Evolutionary conservation across 2,797 vertebrate species (phyloP), one percentile per base, ranked within the genome.

Genomic region (Alcedo quadribrachys): DNA sequence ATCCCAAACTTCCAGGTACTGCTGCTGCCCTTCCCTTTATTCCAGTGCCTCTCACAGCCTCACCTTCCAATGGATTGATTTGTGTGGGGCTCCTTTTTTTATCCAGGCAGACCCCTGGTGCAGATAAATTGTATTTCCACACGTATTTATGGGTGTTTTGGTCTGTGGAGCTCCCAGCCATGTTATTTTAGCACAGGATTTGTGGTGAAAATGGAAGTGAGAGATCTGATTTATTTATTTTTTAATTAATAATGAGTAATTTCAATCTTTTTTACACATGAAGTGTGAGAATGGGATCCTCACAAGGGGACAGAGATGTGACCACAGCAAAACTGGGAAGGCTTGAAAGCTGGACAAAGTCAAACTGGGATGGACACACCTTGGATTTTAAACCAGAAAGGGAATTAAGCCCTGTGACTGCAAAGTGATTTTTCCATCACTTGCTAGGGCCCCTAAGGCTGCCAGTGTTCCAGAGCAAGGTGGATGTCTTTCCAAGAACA

Each of bases 1-100:
- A 98, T 98, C 79, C 97, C 98, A 50, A 98, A 98, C 89, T 98
- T 98, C 79, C 98, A 98, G 98, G 98, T 98, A 98, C 22, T 67
- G 25, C 62, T 77, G 28, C 35, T 84, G 50, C 66, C 48, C 45
- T 81, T 46, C 25, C 10, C 5, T 45, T 81, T 45, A 55, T 45
- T 93, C 73, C 61, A 54, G n/a, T 35, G 27, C n/a, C n/a, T 74
- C 65, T 87, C 48, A 57, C 0, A 0, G 84, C 81, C 40, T 81
- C 24, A 77, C 57, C 15, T 53, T 93, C 37, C 66, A 35, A 0
- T 46, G 51, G 25, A 20, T 37, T 89, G 50, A 66, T 87, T 76
- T 83, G 15, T 42, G 20, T 13, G 27, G 54, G 53, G 15, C 21
- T 75, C 8, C 8, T 66, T 71, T 83, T 75, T 67, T 37, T 37